Percentiles rank a stretch among this genome's conserved stretches.
Evolutionary conservation across 1,140 invertebrate genomes (phyloP).

Genomic region (Zaprionus vittiger): DNA sequence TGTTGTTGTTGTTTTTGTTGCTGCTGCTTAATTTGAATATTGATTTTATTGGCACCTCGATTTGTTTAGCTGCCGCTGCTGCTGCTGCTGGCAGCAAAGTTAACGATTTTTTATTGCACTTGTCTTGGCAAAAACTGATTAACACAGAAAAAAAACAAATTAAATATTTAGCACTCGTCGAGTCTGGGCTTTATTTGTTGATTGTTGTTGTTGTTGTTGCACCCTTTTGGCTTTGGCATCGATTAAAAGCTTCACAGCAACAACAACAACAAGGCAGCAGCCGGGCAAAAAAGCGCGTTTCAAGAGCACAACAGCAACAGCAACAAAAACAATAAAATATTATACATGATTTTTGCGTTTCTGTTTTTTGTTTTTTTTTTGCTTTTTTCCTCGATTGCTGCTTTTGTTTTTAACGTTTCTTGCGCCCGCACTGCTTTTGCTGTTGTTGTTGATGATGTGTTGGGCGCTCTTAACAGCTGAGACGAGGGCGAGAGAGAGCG

Average conservation of each 20-base stretch:
- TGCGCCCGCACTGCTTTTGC: conserved; percentile 6
- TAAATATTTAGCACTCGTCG: conserved; percentile 7
- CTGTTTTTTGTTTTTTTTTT: conserved; percentile 38
- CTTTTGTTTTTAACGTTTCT: conserved; percentile 29
- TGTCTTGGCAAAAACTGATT: conserved; percentile 38
- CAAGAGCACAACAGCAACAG: conserved; percentile 20
- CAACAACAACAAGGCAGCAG: conserved; percentile 18
- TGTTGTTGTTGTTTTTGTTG: conserved; percentile 37
- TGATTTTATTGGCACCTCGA: conserved; percentile 62
- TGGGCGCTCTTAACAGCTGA: conserved; percentile 40
- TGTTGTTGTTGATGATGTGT: conserved; percentile 4
- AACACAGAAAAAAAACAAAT: conserved; percentile 35
- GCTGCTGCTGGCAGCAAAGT: conserved; percentile 14
- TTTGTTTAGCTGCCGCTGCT: conserved; percentile 55
- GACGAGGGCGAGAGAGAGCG: conserved; percentile 1
- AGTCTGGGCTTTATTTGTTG: conserved; percentile 25
- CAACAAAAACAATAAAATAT: conserved; percentile 10
- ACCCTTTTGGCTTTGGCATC: conserved; percentile 46
- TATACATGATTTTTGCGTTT: conserved; percentile 30
- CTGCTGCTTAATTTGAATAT: conserved; percentile 74
- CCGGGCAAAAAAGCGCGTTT: conserved; percentile 15
- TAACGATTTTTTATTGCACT: conserved; percentile 67
- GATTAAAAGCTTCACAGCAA: conserved; percentile 34
- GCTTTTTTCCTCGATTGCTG: conserved; percentile 11
- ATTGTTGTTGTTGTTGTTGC: conserved; percentile 36